These are phyloP conservation scores for Cotesia glomerata DNA, from an alignment of 1,140 invertebrate genomes.

Conservation along the genomic window DNA sequence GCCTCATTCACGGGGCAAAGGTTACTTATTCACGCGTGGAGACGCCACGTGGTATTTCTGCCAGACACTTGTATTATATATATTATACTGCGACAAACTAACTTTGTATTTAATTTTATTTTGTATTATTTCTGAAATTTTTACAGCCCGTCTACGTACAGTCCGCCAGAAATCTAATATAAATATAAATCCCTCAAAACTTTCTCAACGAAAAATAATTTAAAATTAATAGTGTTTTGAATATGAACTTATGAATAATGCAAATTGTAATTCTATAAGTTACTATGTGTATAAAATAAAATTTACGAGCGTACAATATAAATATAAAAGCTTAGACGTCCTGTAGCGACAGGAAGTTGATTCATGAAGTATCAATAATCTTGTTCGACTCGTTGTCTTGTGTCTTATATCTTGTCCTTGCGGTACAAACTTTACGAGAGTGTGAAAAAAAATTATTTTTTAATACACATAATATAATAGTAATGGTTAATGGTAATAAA, in stretches of 20 bases:
- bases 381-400: slow-evolving; percentile 19
- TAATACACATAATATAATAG: not conserved
- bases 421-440: too few species aligned
- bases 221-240: not conserved
- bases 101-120: not conserved
- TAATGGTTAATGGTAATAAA: not conserved
- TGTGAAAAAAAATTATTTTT: not conserved
- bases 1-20: slow-evolving; percentile 38
- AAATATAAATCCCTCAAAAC: not conserved
- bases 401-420: not conserved
- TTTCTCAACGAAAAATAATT: not conserved
- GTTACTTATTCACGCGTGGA: slow-evolving; percentile 59
- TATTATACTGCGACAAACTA: too few species aligned
- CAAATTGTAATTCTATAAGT: not conserved
- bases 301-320: slow-evolving; percentile 2
- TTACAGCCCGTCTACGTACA: not conserved
- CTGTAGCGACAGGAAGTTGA: slow-evolving; percentile 14
- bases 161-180: too few species aligned
- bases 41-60: slow-evolving; percentile 49
- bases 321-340: slow-evolving; percentile 5
- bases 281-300: slow-evolving; percentile 2
- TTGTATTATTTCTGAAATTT: too few species aligned
- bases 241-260: slow-evolving; percentile 23
- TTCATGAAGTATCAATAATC: slow-evolving; percentile 21
- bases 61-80: not conserved